phyloP scores from a whole-genome alignment of 2,888 invertebrate genomes.

The Endotricha flammealis region DNA sequence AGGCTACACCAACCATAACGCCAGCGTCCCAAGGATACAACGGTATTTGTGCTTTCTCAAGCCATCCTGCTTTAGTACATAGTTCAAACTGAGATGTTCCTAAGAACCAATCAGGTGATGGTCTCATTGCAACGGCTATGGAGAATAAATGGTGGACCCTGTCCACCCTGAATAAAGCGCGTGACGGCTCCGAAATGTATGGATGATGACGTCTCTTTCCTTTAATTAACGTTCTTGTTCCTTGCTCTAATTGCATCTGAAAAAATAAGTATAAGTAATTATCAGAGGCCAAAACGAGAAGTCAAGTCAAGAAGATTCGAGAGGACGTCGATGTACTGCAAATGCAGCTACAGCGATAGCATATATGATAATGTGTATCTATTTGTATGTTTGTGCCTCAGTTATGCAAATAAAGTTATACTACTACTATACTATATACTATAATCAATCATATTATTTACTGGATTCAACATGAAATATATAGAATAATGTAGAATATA shows the following conservation, averaged over 20 bases:
- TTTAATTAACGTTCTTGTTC: conserved; percentile 59
- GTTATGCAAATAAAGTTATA: no score
- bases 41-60: conserved; percentile 38
- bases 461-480: no score
- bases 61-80: conserved; percentile 51
- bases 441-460: no score
- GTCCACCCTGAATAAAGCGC: conserved; percentile 61
- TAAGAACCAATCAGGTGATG: conserved; percentile 70
- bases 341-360: no score
- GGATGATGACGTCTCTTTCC: conserved; percentile 62
- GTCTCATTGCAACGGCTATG: conserved; percentile 55
- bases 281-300: no score
- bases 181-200: conserved; percentile 56
- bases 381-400: no score
- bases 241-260: conserved; percentile 44
- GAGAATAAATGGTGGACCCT: conserved; percentile 62
- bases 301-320: no score
- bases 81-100: conserved; percentile 61
- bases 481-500: no score
- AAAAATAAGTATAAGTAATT: no score
- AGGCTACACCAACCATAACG: conserved; percentile 58
- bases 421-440: no score
- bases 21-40: conserved; percentile 69
- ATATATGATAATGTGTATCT: no score
- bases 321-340: no score